These are phyloP conservation scores for Brachyrhaphis roseni DNA, from an alignment of 2,797 vertebrate species.

Conservation along the genomic window DNA sequence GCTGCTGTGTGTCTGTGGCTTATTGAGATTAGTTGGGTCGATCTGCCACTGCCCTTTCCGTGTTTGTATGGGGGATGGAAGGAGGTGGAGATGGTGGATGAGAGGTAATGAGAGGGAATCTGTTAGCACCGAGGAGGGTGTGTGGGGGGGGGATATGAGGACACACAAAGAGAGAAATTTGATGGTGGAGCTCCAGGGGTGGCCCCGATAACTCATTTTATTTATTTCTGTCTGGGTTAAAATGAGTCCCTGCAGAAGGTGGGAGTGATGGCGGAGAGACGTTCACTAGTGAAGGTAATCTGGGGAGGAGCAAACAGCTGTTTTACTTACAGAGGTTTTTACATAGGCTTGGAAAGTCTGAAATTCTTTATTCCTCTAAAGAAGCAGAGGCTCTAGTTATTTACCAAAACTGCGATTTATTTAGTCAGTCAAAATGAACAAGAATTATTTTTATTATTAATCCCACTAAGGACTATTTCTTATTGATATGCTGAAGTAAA, in stretches of 20 bases:
- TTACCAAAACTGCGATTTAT: background rate
- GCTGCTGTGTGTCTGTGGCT: constrained; percentile 9
- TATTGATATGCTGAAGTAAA: background rate
- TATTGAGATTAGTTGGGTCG: constrained; percentile 56
- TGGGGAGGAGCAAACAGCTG: background rate
- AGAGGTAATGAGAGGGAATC: constrained; percentile 63
- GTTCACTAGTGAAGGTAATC: constrained; percentile 19
- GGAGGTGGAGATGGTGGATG: constrained; percentile 52
- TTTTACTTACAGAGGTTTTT: background rate
- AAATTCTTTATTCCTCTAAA: too few species aligned
- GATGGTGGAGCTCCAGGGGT: constrained; percentile 53
- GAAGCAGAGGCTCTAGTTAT: background rate
- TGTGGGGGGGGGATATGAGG: constrained; percentile 10
- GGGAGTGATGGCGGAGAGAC: constrained; percentile 33
- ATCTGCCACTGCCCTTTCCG: constrained; percentile 52
- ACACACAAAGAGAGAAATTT: constrained; percentile 52
- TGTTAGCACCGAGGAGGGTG: constrained; percentile 44
- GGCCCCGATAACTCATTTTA: constrained; percentile 51
- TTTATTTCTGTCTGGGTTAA: constrained; percentile 41
- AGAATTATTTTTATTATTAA: background rate
- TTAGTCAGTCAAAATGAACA: background rate
- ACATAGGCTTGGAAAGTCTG: background rate
- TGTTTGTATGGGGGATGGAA: constrained; percentile 65
- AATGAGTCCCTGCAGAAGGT: constrained; percentile 40
- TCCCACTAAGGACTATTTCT: background rate